Percentiles rank a stretch among this genome's conserved stretches.
phyloP scores from a whole-genome alignment of 2,113 vertebrate species.

The Varanus komodoensis region DNA sequence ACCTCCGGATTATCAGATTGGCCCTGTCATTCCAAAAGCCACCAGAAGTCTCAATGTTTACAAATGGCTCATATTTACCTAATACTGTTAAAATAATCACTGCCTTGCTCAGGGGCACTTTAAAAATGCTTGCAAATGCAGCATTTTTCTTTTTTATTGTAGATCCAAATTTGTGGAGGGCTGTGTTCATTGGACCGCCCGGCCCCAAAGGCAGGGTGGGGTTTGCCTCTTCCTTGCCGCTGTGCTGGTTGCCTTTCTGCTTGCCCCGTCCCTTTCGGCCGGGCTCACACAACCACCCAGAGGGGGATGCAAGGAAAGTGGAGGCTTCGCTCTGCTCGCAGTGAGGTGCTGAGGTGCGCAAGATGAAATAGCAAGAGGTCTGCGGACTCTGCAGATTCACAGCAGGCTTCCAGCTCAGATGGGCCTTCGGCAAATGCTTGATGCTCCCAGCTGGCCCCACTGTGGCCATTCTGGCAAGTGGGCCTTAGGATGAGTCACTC shows the following conservation, averaged over 20 bases:
- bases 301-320: neutral
- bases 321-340: neutral
- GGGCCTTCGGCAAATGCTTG: neutral
- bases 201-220: neutral
- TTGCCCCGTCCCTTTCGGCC: neutral
- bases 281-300: neutral
- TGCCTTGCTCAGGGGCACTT: neutral
- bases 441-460: neutral
- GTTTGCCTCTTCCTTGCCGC: neutral
- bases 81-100: neutral
- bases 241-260: neutral
- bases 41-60: neutral
- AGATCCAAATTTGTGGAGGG: neutral
- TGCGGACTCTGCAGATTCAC: neutral
- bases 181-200: neutral
- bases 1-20: conserved; percentile 4
- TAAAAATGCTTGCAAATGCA: neutral
- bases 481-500: no score
- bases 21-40: neutral
- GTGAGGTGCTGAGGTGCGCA: neutral
- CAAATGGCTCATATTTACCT: neutral
- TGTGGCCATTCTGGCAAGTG: no score
- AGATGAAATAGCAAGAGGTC: neutral
- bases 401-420: neutral
- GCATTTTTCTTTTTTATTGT: neutral